Evolutionary conservation across 2,888 invertebrate genomes (phyloP).

Genomic region (Petrolisthes manimaculis): DNA sequence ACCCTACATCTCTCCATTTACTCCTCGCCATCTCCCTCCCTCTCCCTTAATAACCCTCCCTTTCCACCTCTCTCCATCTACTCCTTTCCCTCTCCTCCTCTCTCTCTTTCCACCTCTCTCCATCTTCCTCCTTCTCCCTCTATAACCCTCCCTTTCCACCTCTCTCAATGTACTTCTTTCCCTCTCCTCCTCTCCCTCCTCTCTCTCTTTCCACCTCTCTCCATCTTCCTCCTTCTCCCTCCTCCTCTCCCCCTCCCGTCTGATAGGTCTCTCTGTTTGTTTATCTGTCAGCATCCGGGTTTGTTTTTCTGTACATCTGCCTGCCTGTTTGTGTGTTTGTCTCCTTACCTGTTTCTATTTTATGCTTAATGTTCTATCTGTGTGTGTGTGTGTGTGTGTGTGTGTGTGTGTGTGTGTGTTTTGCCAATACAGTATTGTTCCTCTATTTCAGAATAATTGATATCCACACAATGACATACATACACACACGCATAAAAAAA

Average conservation of each 20-base stretch:
- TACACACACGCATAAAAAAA: too few species aligned
- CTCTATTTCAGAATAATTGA: too few species aligned
- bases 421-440: too few species aligned
- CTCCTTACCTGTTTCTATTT: too few species aligned
- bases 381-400: conserved; percentile 16
- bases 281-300: background rate
- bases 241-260: background rate
- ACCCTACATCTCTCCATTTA: background rate
- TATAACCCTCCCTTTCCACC: background rate
- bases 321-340: background rate
- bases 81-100: background rate
- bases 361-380: background rate
- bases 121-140: background rate
- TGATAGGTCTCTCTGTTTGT: background rate
- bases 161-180: background rate
- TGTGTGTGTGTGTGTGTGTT: conserved; percentile 19
- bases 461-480: too few species aligned
- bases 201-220: background rate
- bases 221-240: background rate
- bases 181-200: background rate
- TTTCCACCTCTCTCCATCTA: background rate
- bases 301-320: background rate
- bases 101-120: background rate
- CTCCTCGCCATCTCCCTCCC: background rate
- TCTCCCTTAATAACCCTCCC: background rate